These are phyloP conservation scores for Ceratitis capitata DNA, from an alignment of 1,140 invertebrate species.

Conservation along the genomic window DNA sequence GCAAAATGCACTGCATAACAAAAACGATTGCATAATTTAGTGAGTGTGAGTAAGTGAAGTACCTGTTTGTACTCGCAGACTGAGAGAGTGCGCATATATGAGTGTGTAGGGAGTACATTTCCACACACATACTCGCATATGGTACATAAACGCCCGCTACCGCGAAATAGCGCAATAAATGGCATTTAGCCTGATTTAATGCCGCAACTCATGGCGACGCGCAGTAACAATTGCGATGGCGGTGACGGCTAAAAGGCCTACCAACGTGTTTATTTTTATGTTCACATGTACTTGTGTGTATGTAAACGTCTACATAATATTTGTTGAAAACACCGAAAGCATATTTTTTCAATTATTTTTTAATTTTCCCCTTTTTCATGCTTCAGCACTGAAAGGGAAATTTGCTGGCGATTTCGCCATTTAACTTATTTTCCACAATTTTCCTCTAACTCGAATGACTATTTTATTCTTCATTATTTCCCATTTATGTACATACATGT, in stretches of 20 bases:
- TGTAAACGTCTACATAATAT: not conserved
- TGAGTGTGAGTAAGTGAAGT: not conserved
- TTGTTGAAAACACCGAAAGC: not conserved
- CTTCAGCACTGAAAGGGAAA: not conserved
- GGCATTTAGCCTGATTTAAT: not conserved
- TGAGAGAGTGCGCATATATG: not conserved
- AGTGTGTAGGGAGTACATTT: not conserved
- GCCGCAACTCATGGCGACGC: not conserved
- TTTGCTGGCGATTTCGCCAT: not conserved
- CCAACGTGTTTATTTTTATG: too few species aligned
- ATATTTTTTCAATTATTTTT: too few species aligned
- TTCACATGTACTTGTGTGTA: not conserved
- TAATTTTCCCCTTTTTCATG: too few species aligned
- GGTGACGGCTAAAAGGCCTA: not conserved
- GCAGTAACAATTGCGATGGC: not conserved
- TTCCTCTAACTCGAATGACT: not conserved
- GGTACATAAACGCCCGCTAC: not conserved
- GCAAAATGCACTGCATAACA: constrained; percentile 9
- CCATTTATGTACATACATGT: not conserved
- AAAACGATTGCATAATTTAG: not conserved
- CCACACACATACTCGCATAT: not conserved
- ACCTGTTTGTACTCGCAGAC: too few species aligned
- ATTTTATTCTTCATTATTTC: not conserved
- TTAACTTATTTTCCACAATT: not conserved
- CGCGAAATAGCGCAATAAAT: not conserved